A percentile compares a stretch with the other conserved stretches of the same genome.
These are phyloP conservation scores for Semnornis frantzii DNA, from an alignment of 2,113 vertebrate species.

Conservation along the genomic window DNA sequence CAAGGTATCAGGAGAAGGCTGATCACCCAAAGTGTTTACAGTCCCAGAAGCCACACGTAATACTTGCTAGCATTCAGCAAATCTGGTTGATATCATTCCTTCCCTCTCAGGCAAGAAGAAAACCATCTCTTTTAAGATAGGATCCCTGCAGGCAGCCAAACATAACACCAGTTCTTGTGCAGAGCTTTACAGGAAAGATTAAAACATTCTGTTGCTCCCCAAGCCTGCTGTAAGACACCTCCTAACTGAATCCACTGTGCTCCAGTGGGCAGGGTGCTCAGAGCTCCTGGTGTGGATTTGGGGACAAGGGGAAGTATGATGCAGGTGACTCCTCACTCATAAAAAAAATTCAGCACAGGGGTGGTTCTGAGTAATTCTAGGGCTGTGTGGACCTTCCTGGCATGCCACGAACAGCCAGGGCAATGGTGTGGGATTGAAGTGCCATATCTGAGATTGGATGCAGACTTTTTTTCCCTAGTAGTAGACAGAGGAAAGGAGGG, in stretches of 20 bases:
- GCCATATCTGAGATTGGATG: not conserved
- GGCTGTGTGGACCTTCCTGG: not conserved
- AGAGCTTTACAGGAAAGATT: constrained; percentile 45
- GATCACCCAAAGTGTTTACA: constrained; percentile 22
- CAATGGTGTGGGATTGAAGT: not conserved
- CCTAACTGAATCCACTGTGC: rapidly evolving
- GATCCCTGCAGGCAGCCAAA: not conserved
- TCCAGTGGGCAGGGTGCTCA: rapidly evolving
- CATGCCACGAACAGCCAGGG: not conserved
- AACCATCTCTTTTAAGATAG: constrained; percentile 39
- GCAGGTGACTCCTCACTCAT: not conserved
- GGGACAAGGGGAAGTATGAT: not conserved
- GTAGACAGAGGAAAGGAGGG: not conserved
- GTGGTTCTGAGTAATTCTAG: not conserved
- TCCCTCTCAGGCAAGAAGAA: constrained; percentile 44
- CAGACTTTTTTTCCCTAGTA: not conserved
- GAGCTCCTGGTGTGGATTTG: not conserved
- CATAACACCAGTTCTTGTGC: constrained; percentile 34
- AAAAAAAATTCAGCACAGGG: not conserved
- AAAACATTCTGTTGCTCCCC: constrained; percentile 42
- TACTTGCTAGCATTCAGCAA: constrained; percentile 36
- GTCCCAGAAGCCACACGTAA: not conserved
- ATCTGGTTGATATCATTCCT: constrained; percentile 55
- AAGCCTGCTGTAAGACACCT: not conserved
- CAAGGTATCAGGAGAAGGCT: not conserved